Percentiles rank a stretch among this genome's conserved stretches.
These are phyloP conservation scores for Myrmecobius fasciatus DNA, from an alignment of 2,113 vertebrate genomes.

Conservation along the genomic window DNA sequence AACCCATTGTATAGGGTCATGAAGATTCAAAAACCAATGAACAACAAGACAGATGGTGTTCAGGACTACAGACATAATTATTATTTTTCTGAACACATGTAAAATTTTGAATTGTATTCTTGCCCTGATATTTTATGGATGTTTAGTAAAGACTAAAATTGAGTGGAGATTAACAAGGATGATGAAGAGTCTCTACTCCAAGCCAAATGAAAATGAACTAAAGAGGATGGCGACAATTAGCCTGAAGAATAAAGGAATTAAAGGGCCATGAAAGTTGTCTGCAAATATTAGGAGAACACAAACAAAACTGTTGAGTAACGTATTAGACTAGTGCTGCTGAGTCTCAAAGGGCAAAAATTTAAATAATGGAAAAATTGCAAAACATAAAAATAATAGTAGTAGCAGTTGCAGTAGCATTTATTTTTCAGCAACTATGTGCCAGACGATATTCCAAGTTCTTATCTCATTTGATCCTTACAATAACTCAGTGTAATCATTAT, in stretches of 20 bases:
- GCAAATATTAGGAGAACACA: background rate
- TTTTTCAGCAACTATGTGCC: background rate
- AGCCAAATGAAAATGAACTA: background rate
- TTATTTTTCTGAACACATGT: background rate
- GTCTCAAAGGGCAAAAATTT: background rate
- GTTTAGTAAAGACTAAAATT: background rate
- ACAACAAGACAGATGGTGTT: background rate
- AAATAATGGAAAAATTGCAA: background rate
- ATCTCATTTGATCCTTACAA: background rate
- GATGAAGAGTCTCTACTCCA: background rate
- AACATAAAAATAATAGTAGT: background rate
- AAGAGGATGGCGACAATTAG: background rate
- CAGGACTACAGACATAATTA: background rate
- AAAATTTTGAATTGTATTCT: background rate
- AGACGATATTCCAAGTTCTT: background rate
- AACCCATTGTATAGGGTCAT: no score
- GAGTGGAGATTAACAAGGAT: background rate
- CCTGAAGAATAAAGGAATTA: background rate
- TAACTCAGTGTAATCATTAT: background rate
- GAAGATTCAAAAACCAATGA: background rate
- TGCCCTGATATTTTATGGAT: background rate
- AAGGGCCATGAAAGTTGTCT: background rate
- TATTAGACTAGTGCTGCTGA: background rate
- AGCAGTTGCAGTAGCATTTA: background rate
- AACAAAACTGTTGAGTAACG: background rate